phyloP scores from a whole-genome alignment of 2,113 vertebrate species.

The Sitta europaea region DNA sequence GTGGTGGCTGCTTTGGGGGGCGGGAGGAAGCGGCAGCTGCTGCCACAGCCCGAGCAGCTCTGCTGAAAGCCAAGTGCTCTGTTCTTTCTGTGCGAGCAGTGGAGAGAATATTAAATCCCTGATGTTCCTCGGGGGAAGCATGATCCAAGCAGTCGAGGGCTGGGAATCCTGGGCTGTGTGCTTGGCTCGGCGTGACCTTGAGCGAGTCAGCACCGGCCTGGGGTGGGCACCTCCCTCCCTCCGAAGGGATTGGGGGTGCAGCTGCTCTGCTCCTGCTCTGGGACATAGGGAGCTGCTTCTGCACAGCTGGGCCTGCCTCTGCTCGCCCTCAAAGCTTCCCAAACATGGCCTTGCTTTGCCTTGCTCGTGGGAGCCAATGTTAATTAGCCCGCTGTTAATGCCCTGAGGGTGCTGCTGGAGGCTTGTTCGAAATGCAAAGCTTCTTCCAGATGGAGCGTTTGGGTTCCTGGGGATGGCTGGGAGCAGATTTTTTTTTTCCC shows the following conservation, averaged over 20 bases:
- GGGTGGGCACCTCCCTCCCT: neutral
- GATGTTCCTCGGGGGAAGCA: neutral
- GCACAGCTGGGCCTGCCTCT: neutral
- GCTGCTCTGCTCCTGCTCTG: neutral
- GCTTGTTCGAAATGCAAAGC: neutral
- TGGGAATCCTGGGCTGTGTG: neutral
- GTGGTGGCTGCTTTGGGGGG: neutral
- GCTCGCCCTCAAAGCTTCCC: neutral
- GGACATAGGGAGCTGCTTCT: accelerated
- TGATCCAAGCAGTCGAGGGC: neutral
- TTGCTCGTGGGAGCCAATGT: accelerated
- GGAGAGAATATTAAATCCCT: conserved; percentile 12
- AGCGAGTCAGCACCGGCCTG: neutral
- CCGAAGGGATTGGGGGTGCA: accelerated
- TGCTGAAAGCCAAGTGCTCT: neutral
- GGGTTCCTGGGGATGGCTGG: neutral
- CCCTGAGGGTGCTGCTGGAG: neutral
- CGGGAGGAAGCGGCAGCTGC: neutral
- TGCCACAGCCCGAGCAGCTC: neutral
- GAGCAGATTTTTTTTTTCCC: neutral
- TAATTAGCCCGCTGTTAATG: neutral
- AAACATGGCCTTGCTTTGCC: neutral
- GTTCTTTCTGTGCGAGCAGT: neutral
- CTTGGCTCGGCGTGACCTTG: neutral
- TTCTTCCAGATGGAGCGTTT: neutral